These are phyloP conservation scores for Eustalomyia histrio DNA, from an alignment of 2,888 invertebrate species.

Conservation along the genomic window DNA sequence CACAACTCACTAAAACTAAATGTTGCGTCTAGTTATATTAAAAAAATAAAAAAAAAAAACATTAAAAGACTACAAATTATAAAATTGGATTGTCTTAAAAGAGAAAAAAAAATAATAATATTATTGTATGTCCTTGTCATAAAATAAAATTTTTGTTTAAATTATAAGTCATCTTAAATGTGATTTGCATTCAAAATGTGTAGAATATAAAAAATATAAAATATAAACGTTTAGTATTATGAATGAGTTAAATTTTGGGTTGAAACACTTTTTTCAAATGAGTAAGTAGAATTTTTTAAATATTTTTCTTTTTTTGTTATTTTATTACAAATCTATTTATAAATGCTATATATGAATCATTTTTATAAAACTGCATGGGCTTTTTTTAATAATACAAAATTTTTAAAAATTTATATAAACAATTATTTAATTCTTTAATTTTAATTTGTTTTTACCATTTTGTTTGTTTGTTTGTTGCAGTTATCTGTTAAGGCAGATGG, in stretches of 20 bases:
- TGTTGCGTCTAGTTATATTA: background rate
- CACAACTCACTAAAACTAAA: background rate
- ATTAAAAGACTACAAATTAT: slow-evolving; percentile 26
- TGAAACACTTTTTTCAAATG: slow-evolving; percentile 35
- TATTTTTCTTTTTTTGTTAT: slow-evolving; percentile 20
- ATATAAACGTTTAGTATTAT: slow-evolving; percentile 29
- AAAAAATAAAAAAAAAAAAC: slow-evolving; percentile 19
- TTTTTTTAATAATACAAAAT: background rate
- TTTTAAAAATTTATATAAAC: background rate
- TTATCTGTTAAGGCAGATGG: slow-evolving; percentile 31
- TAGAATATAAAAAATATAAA: slow-evolving; percentile 30
- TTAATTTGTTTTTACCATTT: background rate
- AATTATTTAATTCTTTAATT: background rate
- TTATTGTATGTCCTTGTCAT: slow-evolving; percentile 46
- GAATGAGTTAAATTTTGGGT: slow-evolving; percentile 42
- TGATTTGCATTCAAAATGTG: slow-evolving; percentile 65
- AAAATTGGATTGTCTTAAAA: slow-evolving; percentile 1
- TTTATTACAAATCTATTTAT: slow-evolving; percentile 26
- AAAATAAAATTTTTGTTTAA: slow-evolving; percentile 16
- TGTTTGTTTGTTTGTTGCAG: slow-evolving; percentile 30
- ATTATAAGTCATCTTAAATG: slow-evolving; percentile 47
- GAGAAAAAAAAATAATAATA: slow-evolving; percentile 5
- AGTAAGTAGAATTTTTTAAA: slow-evolving; percentile 56
- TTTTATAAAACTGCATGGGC: slow-evolving; percentile 10
- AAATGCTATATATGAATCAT: slow-evolving; percentile 20